phyloP scores from a whole-genome alignment of 2,797 vertebrate genomes.

The Acanthopagrus latus region DNA sequence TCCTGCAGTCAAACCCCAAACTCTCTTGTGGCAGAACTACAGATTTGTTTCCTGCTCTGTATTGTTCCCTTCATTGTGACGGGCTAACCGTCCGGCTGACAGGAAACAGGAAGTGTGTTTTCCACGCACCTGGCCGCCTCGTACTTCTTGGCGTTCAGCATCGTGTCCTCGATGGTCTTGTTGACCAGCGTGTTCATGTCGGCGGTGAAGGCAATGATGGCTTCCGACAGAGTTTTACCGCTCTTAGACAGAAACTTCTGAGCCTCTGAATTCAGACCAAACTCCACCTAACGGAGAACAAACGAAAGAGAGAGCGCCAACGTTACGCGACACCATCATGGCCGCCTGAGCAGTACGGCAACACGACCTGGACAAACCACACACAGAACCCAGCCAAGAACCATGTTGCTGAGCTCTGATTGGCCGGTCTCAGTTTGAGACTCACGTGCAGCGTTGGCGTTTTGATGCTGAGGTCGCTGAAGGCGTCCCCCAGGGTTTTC shows the following conservation, averaged over 20 bases:
- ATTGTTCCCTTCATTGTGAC: too few relatives aligned
- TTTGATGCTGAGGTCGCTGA: conserved; percentile 92
- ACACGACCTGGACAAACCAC: too few relatives aligned
- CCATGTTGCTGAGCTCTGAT: too few relatives aligned
- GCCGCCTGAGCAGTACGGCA: too few relatives aligned
- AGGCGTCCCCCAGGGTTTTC: conserved; percentile 91
- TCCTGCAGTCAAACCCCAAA: background rate
- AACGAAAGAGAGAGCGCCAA: background rate
- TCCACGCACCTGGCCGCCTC: conserved; percentile 89
- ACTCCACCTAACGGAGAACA: conserved; percentile 88
- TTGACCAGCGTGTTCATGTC: conserved; percentile 93
- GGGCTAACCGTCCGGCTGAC: too few relatives aligned
- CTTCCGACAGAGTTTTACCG: conserved; percentile 88
- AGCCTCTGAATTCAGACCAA: conserved; percentile 92
- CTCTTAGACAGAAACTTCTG: conserved; percentile 93
- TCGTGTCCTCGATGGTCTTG: conserved; percentile 95
- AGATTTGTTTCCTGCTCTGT: too few relatives aligned
- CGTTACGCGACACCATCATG: too few relatives aligned
- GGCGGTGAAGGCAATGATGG: conserved; percentile 91
- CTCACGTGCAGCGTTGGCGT: conserved; percentile 91
- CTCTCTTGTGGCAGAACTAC: background rate
- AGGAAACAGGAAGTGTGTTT: background rate
- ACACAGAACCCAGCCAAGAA: too few relatives aligned
- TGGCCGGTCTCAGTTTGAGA: background rate
- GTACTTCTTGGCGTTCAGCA: conserved; percentile 92